A percentile compares a stretch with the other conserved stretches of the same genome.
Conservation (phyloP, 2,888 invertebrate genomes). For the Hemicrepidius hirtus region DNA sequence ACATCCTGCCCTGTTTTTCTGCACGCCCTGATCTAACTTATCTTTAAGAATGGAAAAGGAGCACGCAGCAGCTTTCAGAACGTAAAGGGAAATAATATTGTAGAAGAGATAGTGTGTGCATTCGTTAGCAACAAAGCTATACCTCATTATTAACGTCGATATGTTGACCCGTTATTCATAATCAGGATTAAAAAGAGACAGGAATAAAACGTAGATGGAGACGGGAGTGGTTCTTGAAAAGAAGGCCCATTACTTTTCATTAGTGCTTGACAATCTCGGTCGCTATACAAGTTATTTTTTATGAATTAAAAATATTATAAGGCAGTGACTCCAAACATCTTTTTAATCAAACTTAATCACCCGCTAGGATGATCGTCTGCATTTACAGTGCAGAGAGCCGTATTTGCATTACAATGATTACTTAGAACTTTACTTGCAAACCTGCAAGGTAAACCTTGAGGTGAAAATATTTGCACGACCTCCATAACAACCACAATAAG, state of each 20-base stretch:
- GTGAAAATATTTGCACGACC: background rate
- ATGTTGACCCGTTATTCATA: slow-evolving; percentile 55
- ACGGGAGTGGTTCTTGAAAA: slow-evolving; percentile 54
- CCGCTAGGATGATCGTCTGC: background rate
- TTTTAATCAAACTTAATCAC: background rate
- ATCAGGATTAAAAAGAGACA: slow-evolving; percentile 54
- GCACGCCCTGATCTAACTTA: background rate
- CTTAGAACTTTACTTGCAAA: slow-evolving; percentile 1
- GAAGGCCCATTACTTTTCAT: slow-evolving; percentile 65
- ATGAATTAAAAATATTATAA: slow-evolving; percentile 34
- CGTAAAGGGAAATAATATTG: slow-evolving; percentile 15
- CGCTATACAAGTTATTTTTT: slow-evolving; percentile 37
- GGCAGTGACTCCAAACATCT: slow-evolving; percentile 21
- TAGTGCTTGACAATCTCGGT: slow-evolving; percentile 61
- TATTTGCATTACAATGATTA: slow-evolving; percentile 3
- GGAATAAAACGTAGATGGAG: slow-evolving; percentile 29
- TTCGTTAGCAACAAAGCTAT: slow-evolving; percentile 23
- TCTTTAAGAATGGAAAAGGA: background rate
- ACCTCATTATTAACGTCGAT: slow-evolving; percentile 36
- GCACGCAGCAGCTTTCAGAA: background rate
- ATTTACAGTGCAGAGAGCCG: background rate
- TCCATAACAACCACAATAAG: background rate
- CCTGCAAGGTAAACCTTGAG: background rate
- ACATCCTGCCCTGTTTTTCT: slow-evolving; percentile 20
- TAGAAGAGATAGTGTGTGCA: slow-evolving; percentile 19